phyloP scores from a whole-genome alignment of 2,797 vertebrate genomes.

The Ciconia nigra region DNA sequence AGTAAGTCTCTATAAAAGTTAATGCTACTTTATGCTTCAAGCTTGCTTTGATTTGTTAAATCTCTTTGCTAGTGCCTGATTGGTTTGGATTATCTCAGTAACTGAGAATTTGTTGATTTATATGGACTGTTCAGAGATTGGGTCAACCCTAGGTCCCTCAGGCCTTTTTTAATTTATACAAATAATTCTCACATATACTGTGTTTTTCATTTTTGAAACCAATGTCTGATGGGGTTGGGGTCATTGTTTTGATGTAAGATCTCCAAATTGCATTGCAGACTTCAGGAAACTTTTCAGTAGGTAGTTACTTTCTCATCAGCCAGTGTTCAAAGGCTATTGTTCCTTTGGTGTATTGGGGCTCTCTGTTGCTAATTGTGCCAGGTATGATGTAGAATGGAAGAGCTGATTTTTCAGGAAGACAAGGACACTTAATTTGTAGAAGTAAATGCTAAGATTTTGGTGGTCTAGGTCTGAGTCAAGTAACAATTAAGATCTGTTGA shows the following conservation, averaged over 20 bases:
- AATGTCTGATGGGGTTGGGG: neutral
- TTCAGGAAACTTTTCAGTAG: neutral
- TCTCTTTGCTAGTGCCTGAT: neutral
- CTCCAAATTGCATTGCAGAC: neutral
- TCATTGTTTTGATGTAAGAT: neutral
- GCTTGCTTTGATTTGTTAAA: neutral
- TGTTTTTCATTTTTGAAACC: neutral
- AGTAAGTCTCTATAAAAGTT: neutral
- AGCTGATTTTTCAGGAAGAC: neutral
- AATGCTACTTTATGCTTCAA: neutral
- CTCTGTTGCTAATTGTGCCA: neutral
- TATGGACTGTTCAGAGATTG: neutral
- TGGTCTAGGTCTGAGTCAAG: neutral
- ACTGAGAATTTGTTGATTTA: neutral
- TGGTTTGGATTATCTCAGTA: neutral
- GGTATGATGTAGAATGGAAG: neutral
- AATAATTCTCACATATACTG: neutral
- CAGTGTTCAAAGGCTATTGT: neutral
- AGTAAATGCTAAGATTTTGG: neutral
- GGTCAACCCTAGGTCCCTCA: neutral
- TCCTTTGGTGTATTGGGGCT: neutral
- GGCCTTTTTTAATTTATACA: neutral
- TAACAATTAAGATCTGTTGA: neutral
- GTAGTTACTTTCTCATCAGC: neutral
- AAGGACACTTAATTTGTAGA: neutral